phyloP scores from a whole-genome alignment of 2,888 invertebrate genomes.

The Eupsilia transversa region DNA sequence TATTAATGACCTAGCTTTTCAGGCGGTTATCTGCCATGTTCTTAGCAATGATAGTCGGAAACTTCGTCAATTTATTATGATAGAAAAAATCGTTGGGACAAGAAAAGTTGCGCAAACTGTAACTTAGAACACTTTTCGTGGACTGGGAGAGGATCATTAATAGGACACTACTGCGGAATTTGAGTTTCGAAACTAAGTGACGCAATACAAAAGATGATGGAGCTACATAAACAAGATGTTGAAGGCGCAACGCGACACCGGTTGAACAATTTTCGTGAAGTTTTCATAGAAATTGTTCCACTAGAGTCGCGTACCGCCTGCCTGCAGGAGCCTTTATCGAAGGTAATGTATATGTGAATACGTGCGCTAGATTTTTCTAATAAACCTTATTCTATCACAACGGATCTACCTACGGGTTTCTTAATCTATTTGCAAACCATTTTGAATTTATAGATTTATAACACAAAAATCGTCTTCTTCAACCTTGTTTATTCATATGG shows the following conservation, averaged over 20 bases:
- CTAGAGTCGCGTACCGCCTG: too few relatives aligned
- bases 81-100: conserved; percentile 58
- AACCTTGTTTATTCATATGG: not conserved
- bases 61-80: conserved; percentile 66
- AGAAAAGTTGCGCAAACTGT: conserved; percentile 45
- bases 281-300: too few relatives aligned
- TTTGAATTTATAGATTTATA: not conserved
- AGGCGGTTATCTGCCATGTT: conserved; percentile 47
- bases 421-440: too few relatives aligned
- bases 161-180: conserved; percentile 15
- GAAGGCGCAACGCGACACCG: too few relatives aligned
- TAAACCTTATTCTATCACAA: too few relatives aligned
- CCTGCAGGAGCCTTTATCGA: too few relatives aligned
- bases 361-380: not conserved
- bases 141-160: conserved; percentile 36
- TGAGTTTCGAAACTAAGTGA: conserved; percentile 20
- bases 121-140: conserved; percentile 50
- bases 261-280: too few relatives aligned
- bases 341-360: not conserved
- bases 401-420: too few relatives aligned
- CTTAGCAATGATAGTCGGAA: conserved; percentile 52
- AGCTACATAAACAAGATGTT: not conserved
- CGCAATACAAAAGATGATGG: conserved; percentile 16
- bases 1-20: conserved; percentile 51
- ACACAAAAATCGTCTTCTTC: too few relatives aligned